phyloP scores from a whole-genome alignment of 2,797 vertebrate genomes.

The Falco concolor region DNA sequence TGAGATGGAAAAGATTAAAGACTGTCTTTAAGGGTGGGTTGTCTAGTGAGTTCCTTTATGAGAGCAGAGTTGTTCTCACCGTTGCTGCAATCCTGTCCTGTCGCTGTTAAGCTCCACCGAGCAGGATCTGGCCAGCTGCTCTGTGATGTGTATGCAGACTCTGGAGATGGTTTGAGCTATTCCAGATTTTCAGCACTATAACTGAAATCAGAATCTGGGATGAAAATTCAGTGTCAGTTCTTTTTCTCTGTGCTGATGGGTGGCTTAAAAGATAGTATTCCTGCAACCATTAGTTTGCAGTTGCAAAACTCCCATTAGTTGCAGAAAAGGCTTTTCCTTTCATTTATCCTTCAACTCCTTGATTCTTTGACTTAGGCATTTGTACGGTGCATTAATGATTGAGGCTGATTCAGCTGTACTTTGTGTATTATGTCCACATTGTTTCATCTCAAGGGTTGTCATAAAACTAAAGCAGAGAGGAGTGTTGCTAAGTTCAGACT shows the following conservation, averaged over 20 bases:
- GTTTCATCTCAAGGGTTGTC: conserved; percentile 19
- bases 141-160: neutral
- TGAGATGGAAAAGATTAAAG: neutral
- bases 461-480: conserved; percentile 39
- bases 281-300: neutral
- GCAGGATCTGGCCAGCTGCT: neutral
- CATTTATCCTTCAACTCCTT: conserved; percentile 45
- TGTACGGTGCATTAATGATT: conserved; percentile 20
- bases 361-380: conserved; percentile 23
- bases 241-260: neutral
- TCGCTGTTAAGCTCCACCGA: neutral
- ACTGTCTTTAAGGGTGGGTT: neutral
- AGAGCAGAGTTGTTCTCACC: neutral
- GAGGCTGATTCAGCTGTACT: conserved; percentile 47
- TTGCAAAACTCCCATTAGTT: neutral
- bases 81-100: neutral
- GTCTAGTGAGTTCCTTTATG: neutral
- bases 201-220: neutral
- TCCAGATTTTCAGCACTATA: neutral
- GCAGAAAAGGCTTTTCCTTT: conserved; percentile 31
- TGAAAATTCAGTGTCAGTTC: neutral
- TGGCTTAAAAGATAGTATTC: neutral
- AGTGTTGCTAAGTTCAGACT: neutral
- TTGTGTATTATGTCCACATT: neutral
- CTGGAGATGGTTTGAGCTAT: neutral